These are phyloP conservation scores for Scrobipalpa atriplicella DNA, from an alignment of 2,888 invertebrate genomes.

Conservation along the genomic window DNA sequence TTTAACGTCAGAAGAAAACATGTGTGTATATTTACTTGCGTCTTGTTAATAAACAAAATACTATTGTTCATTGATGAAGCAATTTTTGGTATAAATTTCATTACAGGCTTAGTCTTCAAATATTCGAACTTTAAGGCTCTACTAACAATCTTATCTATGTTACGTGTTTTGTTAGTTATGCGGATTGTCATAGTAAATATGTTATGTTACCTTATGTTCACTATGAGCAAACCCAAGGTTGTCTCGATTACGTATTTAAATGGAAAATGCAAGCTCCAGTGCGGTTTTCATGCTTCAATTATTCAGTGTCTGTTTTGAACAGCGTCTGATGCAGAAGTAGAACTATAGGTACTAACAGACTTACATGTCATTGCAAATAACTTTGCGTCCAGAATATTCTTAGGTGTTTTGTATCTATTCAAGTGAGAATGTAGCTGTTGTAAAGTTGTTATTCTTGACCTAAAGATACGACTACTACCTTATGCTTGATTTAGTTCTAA, in stretches of 20 bases:
- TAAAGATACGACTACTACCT: neutral
- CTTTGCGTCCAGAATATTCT: neutral
- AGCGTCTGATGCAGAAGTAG: neutral
- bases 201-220: too few species aligned
- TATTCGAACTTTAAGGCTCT: neutral
- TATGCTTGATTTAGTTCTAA: neutral
- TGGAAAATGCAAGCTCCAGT: neutral
- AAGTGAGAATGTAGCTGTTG: neutral
- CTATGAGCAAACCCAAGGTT: neutral
- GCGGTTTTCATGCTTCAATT: neutral
- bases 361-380: neutral
- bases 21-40: neutral
- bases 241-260: neutral
- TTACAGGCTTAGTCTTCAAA: neutral
- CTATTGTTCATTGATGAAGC: neutral
- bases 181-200: too few species aligned
- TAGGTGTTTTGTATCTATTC: neutral
- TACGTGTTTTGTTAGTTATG: too few species aligned
- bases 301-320: neutral
- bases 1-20: slow-evolving; percentile 9
- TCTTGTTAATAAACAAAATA: neutral
- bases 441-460: neutral
- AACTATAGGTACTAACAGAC: neutral
- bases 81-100: neutral
- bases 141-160: too few species aligned